Evolutionary conservation across 2,888 invertebrate species (phyloP).

Genomic region (Perdita meconis): DNA sequence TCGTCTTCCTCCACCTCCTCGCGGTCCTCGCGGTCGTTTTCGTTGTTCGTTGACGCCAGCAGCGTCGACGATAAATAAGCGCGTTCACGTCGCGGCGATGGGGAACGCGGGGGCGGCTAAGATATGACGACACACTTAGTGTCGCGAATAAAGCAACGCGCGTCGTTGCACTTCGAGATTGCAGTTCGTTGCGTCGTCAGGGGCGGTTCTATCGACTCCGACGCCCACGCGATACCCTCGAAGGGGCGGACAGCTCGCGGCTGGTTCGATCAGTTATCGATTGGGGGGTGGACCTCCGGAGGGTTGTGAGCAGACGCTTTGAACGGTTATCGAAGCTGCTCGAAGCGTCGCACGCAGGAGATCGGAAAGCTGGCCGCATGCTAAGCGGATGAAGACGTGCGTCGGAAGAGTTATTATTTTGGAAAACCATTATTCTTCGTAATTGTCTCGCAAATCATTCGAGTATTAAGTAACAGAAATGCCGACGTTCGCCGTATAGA

Average conservation of each 20-base stretch:
- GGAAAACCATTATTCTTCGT: background rate
- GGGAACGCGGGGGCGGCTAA: constrained; percentile 67
- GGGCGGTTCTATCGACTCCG: constrained; percentile 57
- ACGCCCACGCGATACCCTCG: constrained; percentile 54
- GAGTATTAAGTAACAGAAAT: background rate
- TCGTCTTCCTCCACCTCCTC: constrained; percentile 43
- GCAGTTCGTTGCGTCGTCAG: constrained; percentile 43
- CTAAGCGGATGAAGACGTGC: background rate
- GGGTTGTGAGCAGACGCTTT: constrained; percentile 34
- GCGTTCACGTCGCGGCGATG: constrained; percentile 30
- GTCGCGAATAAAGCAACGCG: constrained; percentile 62
- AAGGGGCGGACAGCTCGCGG: constrained; percentile 45
- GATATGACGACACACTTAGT: constrained; percentile 73
- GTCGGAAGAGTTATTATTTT: background rate
- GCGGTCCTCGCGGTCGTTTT: constrained; percentile 42
- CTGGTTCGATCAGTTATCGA: constrained; percentile 60
- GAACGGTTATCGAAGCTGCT: constrained; percentile 12
- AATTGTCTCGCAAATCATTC: background rate
- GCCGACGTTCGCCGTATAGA: background rate
- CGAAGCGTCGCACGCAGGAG: background rate
- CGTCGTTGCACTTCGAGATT: constrained; percentile 48
- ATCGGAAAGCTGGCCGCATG: background rate
- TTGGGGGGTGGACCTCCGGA: constrained; percentile 39
- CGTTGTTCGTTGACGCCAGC: constrained; percentile 54
- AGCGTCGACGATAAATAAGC: constrained; percentile 66